Evolutionary conservation across 2,888 invertebrate genomes (phyloP), one percentile per base, ranked within the genome.

Genomic region (Cantharis rustica): DNA sequence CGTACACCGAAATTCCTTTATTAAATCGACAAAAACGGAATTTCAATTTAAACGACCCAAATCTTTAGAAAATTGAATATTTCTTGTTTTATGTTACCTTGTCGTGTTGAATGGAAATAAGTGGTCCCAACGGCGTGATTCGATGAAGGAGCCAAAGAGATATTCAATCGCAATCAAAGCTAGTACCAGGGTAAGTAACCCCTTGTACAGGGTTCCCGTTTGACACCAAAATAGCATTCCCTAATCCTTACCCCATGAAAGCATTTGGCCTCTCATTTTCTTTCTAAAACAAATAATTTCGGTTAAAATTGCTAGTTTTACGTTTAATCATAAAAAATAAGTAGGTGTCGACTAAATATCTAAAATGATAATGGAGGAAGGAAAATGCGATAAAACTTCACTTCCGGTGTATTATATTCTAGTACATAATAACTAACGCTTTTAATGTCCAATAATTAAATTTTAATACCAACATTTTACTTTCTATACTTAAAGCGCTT

Each of bases 101-200:
- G 64, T 90, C 84, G 82, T 89, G 89, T 78, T 91, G 88, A 83
- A 88, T 82, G 81, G 89, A 72, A 84, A 83, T 27, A 84, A 80
- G 23, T 82, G 78, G 17, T 83, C 83, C 80, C 82, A 82, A 15
- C 89, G 89, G 72, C 90, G 90, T 16, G 85, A 84, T 84, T 93
- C 92, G 79, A 92, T 89, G 78, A 93, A 91, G 73, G 91, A 91
- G 82, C 92, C 93, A 88, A 92, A 92, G 79, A 93, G 90, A 88
- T 92, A 94, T 88, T 94, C 93, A 71, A 93, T 89, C n/a, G 91
- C 91, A 73, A 93, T 91, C 72, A 94, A 90, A 78, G 91, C 90
- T 80, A 93, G 87, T 84, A 93, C 91, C 83, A 92, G 88, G 82
- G 89, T 87, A 82, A 90, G 88, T 80, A 91, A 86, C 85, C 90